phyloP scores from a whole-genome alignment of 2,797 vertebrate genomes.

The Acanthis flammea region DNA sequence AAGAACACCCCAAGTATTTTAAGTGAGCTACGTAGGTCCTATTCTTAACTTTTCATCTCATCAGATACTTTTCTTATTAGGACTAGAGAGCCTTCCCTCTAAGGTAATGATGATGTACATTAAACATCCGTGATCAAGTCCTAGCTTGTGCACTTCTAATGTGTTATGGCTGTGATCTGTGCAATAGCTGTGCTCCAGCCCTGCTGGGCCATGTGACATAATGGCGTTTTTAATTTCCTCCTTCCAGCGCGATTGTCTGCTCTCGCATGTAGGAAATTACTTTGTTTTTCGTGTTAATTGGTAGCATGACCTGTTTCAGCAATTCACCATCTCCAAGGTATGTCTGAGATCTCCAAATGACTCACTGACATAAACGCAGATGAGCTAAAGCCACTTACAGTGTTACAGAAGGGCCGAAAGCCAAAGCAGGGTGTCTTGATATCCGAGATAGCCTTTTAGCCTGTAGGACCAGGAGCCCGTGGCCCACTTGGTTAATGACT shows the following conservation, averaged over 20 bases:
- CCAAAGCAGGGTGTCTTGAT: constrained; percentile 9
- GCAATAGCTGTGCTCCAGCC: constrained; percentile 22
- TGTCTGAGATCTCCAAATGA: constrained; percentile 65
- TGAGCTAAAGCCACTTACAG: constrained; percentile 24
- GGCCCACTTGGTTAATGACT: constrained; percentile 27
- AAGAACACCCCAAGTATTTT: constrained; percentile 52
- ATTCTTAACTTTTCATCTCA: constrained; percentile 62
- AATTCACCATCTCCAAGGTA: constrained; percentile 70
- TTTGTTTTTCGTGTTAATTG: constrained; percentile 66
- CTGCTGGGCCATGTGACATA: constrained; percentile 64
- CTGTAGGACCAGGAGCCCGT: not conserved
- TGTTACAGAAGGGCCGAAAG: not conserved
- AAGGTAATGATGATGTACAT: constrained; percentile 43
- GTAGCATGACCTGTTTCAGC: constrained; percentile 82
- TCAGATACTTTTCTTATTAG: constrained; percentile 65
- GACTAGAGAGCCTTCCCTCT: constrained; percentile 40
- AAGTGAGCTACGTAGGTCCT: constrained; percentile 38
- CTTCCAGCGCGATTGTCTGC: constrained; percentile 31
- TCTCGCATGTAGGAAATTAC: constrained; percentile 69
- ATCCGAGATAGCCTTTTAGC: constrained; percentile 28
- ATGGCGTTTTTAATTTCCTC: constrained; percentile 70
- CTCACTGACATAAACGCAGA: constrained; percentile 66
- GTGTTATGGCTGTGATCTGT: constrained; percentile 39
- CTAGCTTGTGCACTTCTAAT: constrained; percentile 35
- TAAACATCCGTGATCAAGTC: not conserved